Conservation (phyloP, 2,888 invertebrate species). For the Synanthedon vespiformis region DNA sequence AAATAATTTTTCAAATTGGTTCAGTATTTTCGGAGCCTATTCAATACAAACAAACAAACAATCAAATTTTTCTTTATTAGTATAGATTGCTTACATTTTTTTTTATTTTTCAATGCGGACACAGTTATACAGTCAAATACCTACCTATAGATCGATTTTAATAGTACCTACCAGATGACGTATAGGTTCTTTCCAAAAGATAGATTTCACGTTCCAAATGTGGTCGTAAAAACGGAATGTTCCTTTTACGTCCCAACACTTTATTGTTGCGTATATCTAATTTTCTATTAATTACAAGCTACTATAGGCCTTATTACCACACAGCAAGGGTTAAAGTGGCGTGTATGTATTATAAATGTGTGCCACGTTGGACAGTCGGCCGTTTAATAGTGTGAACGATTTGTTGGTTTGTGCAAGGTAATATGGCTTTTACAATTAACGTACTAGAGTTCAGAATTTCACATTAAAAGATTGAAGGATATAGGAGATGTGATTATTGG, state of each 20-base stretch:
- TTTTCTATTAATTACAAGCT: neutral
- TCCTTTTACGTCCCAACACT: constrained; percentile 1
- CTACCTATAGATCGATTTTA: no score
- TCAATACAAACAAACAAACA: no score
- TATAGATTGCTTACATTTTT: no score
- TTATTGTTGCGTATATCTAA: neutral
- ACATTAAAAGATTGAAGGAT: neutral
- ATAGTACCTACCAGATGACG: neutral
- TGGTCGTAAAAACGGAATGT: neutral
- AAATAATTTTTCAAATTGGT: no score
- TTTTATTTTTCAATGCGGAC: no score
- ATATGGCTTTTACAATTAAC: neutral
- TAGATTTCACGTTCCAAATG: neutral
- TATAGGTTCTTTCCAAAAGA: neutral
- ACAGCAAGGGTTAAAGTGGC: neutral
- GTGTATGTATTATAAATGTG: neutral
- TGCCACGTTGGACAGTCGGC: neutral
- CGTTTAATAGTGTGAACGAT: neutral
- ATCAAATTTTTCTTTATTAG: no score
- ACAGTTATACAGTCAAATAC: no score
- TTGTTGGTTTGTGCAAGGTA: neutral
- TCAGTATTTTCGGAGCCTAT: no score
- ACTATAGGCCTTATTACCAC: neutral
- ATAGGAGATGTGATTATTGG: neutral
- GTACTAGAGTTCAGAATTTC: neutral